A percentile compares a stretch with the other conserved stretches of the same genome.
Evolutionary conservation across 2,797 vertebrate species (phyloP).

Genomic region (Merluccius polli): DNA sequence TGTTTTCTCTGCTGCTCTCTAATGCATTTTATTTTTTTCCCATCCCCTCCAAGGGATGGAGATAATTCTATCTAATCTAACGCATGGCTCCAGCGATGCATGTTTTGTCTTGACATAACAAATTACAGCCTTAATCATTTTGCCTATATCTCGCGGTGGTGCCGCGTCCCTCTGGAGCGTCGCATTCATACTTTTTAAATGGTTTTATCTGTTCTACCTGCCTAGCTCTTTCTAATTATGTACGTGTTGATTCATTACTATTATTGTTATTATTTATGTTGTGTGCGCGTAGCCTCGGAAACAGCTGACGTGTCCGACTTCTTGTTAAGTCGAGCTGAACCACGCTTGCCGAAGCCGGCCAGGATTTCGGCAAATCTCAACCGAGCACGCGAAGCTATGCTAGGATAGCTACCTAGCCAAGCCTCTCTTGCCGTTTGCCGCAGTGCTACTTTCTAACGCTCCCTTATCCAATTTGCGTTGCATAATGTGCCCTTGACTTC

Average conservation of each 20-base stretch:
- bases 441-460: too few species aligned
- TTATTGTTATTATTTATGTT: background rate
- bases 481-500: too few species aligned
- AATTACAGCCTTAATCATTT: slow-evolving; percentile 1
- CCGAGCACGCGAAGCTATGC: background rate
- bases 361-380: background rate
- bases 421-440: background rate
- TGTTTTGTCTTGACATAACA: slow-evolving; percentile 1
- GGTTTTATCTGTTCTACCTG: background rate
- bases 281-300: background rate
- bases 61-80: background rate
- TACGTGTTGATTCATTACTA: background rate
- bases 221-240: background rate
- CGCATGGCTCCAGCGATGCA: background rate
- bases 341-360: background rate
- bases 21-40: background rate
- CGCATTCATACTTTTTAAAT: background rate
- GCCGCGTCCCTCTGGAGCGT: slow-evolving; percentile 31
- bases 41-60: background rate
- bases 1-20: background rate
- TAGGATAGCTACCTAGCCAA: background rate
- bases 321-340: background rate
- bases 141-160: background rate
- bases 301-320: background rate
- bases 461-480: background rate